Evolutionary conservation across 2,888 invertebrate genomes (phyloP).

Genomic region (Agriopis marginaria): DNA sequence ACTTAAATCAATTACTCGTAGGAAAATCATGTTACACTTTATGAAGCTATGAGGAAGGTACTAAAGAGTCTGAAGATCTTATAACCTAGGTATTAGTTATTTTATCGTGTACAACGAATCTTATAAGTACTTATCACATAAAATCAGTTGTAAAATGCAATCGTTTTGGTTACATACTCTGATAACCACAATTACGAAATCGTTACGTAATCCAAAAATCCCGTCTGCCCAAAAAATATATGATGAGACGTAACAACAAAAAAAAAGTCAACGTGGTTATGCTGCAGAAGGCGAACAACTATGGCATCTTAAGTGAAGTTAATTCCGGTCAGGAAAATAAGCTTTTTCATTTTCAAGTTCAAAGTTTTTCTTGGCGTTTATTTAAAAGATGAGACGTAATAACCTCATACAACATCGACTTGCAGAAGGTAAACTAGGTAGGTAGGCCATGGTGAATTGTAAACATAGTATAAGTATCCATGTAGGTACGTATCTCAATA

Average conservation of each 20-base stretch:
- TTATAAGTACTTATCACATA: no score
- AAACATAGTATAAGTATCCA: background rate
- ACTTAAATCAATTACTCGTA: background rate
- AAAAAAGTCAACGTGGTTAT: conserved; percentile 17
- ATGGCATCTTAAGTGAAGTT: background rate
- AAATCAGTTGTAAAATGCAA: background rate
- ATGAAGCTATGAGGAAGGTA: no score
- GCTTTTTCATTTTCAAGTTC: background rate
- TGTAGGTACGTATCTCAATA: background rate
- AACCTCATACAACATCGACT: background rate
- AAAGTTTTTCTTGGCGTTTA: background rate
- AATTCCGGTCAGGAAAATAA: background rate
- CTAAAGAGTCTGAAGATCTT: no score
- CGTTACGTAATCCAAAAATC: conserved; percentile 18
- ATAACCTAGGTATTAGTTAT: no score
- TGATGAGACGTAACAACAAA: conserved; percentile 14
- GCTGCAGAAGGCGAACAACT: conserved; percentile 6
- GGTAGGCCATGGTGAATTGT: background rate
- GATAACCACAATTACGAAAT: conserved; percentile 15
- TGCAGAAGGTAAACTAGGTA: conserved; percentile 9
- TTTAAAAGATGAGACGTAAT: background rate
- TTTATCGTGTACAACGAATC: no score
- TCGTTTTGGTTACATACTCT: conserved; percentile 1
- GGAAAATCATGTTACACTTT: no score
- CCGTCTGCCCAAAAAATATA: conserved; percentile 8